Evolutionary conservation across 2,113 vertebrate species (phyloP).

Genomic region (Phrynosoma blainvillii): DNA sequence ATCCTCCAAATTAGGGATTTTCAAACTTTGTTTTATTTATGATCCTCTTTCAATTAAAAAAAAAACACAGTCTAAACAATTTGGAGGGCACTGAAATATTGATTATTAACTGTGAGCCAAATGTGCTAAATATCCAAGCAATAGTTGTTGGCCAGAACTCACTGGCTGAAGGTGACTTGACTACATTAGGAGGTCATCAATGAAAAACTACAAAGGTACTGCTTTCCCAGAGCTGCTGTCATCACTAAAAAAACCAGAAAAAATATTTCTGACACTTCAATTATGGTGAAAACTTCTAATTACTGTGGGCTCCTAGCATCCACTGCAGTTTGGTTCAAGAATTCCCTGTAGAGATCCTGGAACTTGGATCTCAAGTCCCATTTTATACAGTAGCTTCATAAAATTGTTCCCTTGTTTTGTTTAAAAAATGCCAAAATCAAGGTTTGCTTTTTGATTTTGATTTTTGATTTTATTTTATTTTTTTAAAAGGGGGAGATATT

Average conservation of each 20-base stretch:
- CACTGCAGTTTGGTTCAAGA: too few relatives aligned
- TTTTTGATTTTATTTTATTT: too few relatives aligned
- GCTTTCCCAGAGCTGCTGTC: background rate
- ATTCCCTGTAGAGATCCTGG: too few relatives aligned
- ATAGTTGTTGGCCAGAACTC: background rate
- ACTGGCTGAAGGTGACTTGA: background rate
- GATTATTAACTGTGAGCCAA: background rate
- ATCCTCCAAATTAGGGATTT: background rate
- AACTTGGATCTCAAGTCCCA: too few relatives aligned
- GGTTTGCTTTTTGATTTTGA: too few relatives aligned
- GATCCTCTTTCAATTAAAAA: background rate
- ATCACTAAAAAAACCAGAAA: too few relatives aligned
- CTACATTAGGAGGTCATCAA: background rate
- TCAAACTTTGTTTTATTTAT: background rate
- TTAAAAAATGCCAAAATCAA: too few relatives aligned
- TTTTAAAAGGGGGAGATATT: too few relatives aligned
- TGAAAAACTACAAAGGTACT: background rate
- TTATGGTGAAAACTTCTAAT: background rate
- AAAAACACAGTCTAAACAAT: background rate
- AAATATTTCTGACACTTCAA: background rate
- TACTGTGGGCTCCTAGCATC: background rate
- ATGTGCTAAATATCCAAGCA: background rate
- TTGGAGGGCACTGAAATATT: background rate
- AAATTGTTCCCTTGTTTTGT: too few relatives aligned
- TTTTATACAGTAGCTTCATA: too few relatives aligned